These are phyloP conservation scores for Autographa pulchrina DNA, from an alignment of 2,888 invertebrate genomes.

Conservation along the genomic window DNA sequence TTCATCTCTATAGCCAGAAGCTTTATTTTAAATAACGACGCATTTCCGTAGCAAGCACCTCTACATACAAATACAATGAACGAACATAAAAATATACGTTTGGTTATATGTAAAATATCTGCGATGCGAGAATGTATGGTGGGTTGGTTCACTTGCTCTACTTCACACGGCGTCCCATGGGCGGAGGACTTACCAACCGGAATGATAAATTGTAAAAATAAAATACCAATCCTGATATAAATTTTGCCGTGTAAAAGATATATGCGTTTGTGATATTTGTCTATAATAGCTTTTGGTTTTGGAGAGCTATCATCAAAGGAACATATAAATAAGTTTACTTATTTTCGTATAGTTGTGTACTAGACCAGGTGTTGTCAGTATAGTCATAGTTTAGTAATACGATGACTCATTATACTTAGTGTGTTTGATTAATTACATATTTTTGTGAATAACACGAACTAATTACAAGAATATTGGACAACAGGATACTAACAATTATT, in stretches of 20 bases:
- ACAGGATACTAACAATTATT: constrained; percentile 63
- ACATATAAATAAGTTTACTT: neutral
- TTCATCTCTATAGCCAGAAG: too few species aligned
- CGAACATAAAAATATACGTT: constrained; percentile 42
- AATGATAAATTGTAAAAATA: constrained; percentile 64
- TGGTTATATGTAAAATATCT: constrained; percentile 53
- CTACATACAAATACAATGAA: constrained; percentile 33
- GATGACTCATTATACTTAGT: neutral
- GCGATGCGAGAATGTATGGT: constrained; percentile 48
- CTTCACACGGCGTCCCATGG: constrained; percentile 56
- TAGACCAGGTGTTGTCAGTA: neutral
- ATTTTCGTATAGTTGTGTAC: too few species aligned
- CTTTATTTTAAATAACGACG: too few species aligned
- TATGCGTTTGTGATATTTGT: constrained; percentile 39
- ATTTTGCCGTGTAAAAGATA: constrained; percentile 49
- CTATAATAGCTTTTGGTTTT: constrained; percentile 17
- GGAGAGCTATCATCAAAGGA: neutral
- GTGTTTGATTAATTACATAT: constrained; percentile 12
- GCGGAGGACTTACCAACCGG: constrained; percentile 53
- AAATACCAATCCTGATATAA: constrained; percentile 54
- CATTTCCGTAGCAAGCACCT: too few species aligned
- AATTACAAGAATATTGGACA: constrained; percentile 56
- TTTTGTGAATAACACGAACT: constrained; percentile 16
- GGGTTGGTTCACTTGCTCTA: constrained; percentile 52
- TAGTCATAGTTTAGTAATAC: neutral